Evolutionary conservation across 1,140 invertebrate genomes (phyloP), one percentile per base, ranked within the genome.

Genomic region (Druon quercuslanigerum): DNA sequence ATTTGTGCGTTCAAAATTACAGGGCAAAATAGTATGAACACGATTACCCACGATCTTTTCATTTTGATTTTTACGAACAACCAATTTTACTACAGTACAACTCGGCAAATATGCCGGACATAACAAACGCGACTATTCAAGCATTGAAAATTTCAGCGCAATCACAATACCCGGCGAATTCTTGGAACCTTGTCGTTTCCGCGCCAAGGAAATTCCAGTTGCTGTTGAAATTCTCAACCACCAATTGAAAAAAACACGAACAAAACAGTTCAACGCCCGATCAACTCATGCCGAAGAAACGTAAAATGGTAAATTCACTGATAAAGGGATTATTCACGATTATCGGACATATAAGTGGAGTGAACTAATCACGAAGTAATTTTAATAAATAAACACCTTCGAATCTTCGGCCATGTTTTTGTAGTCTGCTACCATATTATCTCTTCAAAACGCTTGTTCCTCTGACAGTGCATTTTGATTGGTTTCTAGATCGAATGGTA

Each of bases 291-390:
- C 8, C 20, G 14, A 8, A 46, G 7, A 40, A 14, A 40, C 20
- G 13, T 46, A 46, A 12, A 66, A 25, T 40, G 14, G 17, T 4
- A 66, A 66, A 14, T n/a, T 66, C n/a, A 40, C 33, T 46, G 60
- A 66, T 66, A 66, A 66, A 66, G n/a, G 33, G 33, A 66, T 66
- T 16, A 66, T 66, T 66, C n/a, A 16, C 14, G 14, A 40, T 66
- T 66, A 66, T 25, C 33, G n/a, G 14, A 16, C 8, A n/a, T n/a
- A n/a, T 16, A 40, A 66, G 3, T 12, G 33, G 40, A 40, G 14
- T 25, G 20, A 33, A 40, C n/a, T 66, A n/a, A 66, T 40, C 60
- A 66, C 16, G 33, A 16, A 0, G 40, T 46, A 1, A 14, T 8
- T 66, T 66, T 16, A 13, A 66, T 40, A 66, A 66, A 66, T 25